Base-by-base conservation (phyloP, 2,888 invertebrate genomes). In the Phyllotreta striolata region DNA sequence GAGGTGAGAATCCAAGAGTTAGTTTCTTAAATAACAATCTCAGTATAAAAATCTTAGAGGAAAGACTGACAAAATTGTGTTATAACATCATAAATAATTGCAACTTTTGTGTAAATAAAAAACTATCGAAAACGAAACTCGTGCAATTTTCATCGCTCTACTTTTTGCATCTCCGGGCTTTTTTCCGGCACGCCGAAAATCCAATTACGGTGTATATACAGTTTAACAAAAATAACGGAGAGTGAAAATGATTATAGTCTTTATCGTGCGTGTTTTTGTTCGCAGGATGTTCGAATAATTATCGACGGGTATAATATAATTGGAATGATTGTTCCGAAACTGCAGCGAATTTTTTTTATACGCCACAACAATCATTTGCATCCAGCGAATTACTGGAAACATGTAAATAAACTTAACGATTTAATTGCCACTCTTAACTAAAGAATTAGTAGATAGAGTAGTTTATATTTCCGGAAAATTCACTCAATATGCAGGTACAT, bases 201-300 rank as follows among this genome's bases (percentile, higher is more conserved):
- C 60, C 44, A 54, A 60, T 60, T 60, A 60, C 51, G 59, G 13
- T 40, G 49, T 40, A 38, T 40, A 38, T 38, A 51, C 52, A 44
- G 51, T 60, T 60, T 60, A 52, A 38, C 38, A 52, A 60, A 60
- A 60, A 60, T 60, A 60, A 60, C 52, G 59, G 59, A 52, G 59
- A 54, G 44, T 52, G 60, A 52, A 24, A 60, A 60, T 60, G 60
- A 60, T 60, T 60, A 60, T 47, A 60, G 60, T 54, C 34, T 60
- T 60, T 60, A 34, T 34, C 52, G 54, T 37, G 44, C 60, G 44
- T 44, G 60, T 60, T 60, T 60, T 60, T 60, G 60, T 60, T 60
- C 60, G 54, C 60, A 60, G 52, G 52, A 60, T 60, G 60, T 60
- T 52, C 14, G 54, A 49, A 38, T 52, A 60, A 60, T 60, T 60